Base-by-base conservation (phyloP, 1,140 invertebrate species). In the Ganaspis sp. region DNA sequence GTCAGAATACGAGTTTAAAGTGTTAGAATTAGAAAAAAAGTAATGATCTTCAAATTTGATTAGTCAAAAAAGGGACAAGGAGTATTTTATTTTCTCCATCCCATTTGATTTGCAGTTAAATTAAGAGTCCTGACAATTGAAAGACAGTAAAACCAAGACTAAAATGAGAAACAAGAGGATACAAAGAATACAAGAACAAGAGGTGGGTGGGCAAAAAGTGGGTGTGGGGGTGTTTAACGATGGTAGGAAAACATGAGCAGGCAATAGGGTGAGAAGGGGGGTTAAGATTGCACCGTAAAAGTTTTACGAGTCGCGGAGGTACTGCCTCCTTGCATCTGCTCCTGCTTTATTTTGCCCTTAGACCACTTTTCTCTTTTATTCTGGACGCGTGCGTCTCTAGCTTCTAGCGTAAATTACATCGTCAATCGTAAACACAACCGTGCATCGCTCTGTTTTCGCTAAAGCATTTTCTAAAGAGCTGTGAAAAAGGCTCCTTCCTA, bases 201-300 rank as follows among this genome's bases (percentile, higher is more conserved):
- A 34, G 72, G 4, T 54, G 45, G 26, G 69, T 70, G 71, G 74
- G 49, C 29, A 53, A 49, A 64, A 29, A 29, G n/a, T 69, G 23
- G 69, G 72, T 58, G 72, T 15, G 40, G 9, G 49, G 26, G 26
- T n/a, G 15, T 19, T 29, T 17, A 19, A 53, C 9, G 71, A 37
- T 17, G 71, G 58, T 76, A 80, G 58, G 45, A n/a, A 49, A 49
- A 49, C n/a, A 49, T 49, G 45, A 49, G 45, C 45, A 49, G 17
- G 45, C 45, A 49, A 3, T 45, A n/a, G n/a, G n/a, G 29, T 70
- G 58, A 71, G 58, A 72, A 42, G 53, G 34, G 58, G 58, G 23
- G 58, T 64, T 64, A 64, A 64, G 58, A 64, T 64, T 64, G 58
- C 26, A 34, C 58, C 23, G 58, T 64, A 64, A 64, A 64, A 64